phyloP scores from a whole-genome alignment of 92 coral and sea anemone species.

The Bergia sp. region DNA sequence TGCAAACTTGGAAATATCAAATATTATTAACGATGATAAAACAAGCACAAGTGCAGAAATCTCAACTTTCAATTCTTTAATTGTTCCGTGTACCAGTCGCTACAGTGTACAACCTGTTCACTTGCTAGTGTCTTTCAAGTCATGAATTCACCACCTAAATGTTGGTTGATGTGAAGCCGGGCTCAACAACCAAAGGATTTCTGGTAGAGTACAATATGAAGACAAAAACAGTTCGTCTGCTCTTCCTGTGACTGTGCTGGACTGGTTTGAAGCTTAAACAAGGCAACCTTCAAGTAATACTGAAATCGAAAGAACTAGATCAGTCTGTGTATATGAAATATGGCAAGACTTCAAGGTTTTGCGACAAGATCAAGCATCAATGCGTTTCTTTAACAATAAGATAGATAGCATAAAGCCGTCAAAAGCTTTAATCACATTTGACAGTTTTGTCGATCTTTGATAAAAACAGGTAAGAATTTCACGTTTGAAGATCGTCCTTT shows the following conservation, averaged over 20 bases:
- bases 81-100: not conserved
- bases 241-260: not conserved
- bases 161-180: not conserved
- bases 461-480: not conserved
- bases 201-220: not conserved
- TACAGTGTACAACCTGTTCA: not conserved
- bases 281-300: not conserved
- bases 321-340: not conserved
- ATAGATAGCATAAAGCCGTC: not conserved
- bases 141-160: not conserved
- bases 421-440: not conserved
- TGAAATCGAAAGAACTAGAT: not conserved
- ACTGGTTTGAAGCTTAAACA: not conserved
- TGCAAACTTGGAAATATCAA: not conserved
- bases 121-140: constrained; percentile 5
- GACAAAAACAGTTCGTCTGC: not conserved
- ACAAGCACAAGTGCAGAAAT: not conserved
- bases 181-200: not conserved
- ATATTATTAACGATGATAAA: not conserved
- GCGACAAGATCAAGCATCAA: not conserved
- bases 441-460: not conserved
- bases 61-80: not conserved
- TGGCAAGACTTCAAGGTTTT: not conserved
- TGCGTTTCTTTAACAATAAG: not conserved
- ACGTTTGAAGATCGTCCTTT: not conserved